Base-by-base conservation (phyloP, 2,113 vertebrate genomes). In the Dicentrarchus labrax region DNA sequence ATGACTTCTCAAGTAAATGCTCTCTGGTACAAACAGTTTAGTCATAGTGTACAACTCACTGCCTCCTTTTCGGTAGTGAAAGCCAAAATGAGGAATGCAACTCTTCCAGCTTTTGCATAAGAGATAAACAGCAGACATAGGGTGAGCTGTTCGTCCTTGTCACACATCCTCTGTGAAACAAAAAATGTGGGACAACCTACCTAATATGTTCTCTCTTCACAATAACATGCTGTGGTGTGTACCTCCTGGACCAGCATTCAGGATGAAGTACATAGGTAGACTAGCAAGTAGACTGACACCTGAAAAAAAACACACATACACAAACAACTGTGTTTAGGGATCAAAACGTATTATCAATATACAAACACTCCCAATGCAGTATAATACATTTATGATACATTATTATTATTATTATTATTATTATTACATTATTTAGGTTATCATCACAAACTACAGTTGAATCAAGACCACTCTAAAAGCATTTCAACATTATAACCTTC, bases 131-230 rank as follows among this genome's bases (percentile, higher is more conserved):
- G 24, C 61, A 12, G 15, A 16, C 71, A 59, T 10, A 24, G 66
- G 21, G 4, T 50, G 30, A 47, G 64, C 56, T 50, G 56, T 71
- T 78, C 59, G 56, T 51, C n/a, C 59, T 11, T 47, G 41, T 39
- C 36, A 24, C 19, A 67, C 8, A 59, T 0, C 11, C 22, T 66
- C 17, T 6, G 13, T 19, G 6, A 65, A 62, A 43, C 8, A 54
- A 65, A 70, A 38, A 60, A 72, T 5, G 45, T 12, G 24, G 8
- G 3, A 21, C 3, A 50, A 78, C 90, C 8, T 86, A 91, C 91
- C 90, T 89, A 88, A 79, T 89, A 51, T 72, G 36, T 73, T 83
- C 56, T 78, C 24, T 47, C 71, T 78, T 92, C 62, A 94, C 82
- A 90, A 89, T 51, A 82, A 64, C 90, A 91, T 91, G 69, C 66